Conservation (phyloP, 2,797 vertebrate species). For the Clamator glandarius region DNA sequence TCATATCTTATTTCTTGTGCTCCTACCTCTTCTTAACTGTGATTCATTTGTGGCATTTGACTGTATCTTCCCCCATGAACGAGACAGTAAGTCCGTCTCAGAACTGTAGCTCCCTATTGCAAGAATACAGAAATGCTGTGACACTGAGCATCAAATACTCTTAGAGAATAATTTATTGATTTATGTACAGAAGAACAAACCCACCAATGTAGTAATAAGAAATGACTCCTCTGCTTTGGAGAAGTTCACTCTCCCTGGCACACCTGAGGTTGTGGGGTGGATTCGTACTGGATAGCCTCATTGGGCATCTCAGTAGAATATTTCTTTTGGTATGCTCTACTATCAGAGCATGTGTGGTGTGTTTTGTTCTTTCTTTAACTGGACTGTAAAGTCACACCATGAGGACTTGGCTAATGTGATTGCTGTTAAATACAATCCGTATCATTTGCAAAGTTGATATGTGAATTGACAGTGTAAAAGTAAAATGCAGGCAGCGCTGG, state of each 20-base stretch:
- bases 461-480: conserved; percentile 15
- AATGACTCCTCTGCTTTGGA: not conserved
- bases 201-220: not conserved
- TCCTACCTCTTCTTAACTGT: not conserved
- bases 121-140: not conserved
- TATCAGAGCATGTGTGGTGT: not conserved
- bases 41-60: not conserved
- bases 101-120: not conserved
- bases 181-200: not conserved
- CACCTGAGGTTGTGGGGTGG: accelerated
- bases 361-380: not conserved
- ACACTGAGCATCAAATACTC: not conserved
- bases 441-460: conserved; percentile 8
- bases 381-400: not conserved
- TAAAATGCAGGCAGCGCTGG: not conserved
- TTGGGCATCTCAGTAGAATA: not conserved
- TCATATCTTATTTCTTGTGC: not conserved
- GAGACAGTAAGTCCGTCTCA: not conserved
- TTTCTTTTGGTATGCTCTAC: not conserved
- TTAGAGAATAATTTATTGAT: not conserved
- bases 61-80: not conserved
- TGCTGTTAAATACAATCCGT: conserved; percentile 6
- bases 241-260: not conserved
- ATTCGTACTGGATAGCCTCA: not conserved
- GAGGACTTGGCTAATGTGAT: not conserved